Conservation (phyloP, 2,888 invertebrate genomes). For the Drosophila picticornis region DNA sequence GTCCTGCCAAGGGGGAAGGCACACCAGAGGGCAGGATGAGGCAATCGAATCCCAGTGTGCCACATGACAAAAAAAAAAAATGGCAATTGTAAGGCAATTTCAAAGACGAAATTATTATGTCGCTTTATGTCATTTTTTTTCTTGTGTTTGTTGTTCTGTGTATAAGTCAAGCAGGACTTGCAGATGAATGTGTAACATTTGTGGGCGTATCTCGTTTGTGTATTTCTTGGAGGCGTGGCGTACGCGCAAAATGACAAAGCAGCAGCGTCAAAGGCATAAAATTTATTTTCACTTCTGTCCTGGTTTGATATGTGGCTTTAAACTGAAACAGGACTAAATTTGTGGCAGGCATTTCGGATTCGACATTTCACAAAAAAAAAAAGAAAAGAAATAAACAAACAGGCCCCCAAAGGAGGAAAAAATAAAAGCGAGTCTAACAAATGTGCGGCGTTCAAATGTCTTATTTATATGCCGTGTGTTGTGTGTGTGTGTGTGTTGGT, state of each 20-base stretch:
- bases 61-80: slow-evolving; percentile 24
- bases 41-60: slow-evolving; percentile 44
- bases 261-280: slow-evolving; percentile 70
- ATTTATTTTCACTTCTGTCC: slow-evolving; percentile 67
- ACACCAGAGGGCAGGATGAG: neutral
- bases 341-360: slow-evolving; percentile 54
- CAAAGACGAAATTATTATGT: slow-evolving; percentile 79
- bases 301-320: slow-evolving; percentile 73
- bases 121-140: slow-evolving; percentile 74
- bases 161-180: slow-evolving; percentile 20
- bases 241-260: slow-evolving; percentile 76
- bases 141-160: slow-evolving; percentile 8
- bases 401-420: slow-evolving; percentile 11
- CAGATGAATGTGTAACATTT: slow-evolving; percentile 54
- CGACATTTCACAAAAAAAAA: slow-evolving; percentile 45
- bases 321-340: slow-evolving; percentile 46
- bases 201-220: slow-evolving; percentile 28
- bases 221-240: slow-evolving; percentile 34
- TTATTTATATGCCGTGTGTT: slow-evolving; percentile 53
- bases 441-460: slow-evolving; percentile 70
- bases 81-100: slow-evolving; percentile 79
- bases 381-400: slow-evolving; percentile 21
- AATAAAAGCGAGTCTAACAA: slow-evolving; percentile 54
- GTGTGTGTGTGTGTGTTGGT: slow-evolving; percentile 4
- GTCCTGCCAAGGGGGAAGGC: slow-evolving; percentile 4